Evolutionary conservation across 53 echinoderm and acorn worm species (phyloP), one percentile per base, ranked within the genome.

Genomic region (Paracentrotus lividus): DNA sequence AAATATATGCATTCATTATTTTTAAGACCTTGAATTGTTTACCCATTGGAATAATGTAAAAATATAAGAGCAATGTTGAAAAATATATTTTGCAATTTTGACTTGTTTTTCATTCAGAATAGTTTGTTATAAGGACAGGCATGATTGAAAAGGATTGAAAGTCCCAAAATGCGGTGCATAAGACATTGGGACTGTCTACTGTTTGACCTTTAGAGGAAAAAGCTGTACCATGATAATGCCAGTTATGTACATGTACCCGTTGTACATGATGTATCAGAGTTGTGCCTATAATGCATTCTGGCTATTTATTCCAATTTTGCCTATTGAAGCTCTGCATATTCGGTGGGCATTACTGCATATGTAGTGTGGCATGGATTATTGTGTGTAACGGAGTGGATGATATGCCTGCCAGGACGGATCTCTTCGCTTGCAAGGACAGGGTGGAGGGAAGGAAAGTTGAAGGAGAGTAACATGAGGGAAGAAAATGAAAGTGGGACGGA

Each of bases 321-420:
- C 86, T 86, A 86, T 86, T 86, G 86, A 86, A 26, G 86, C 56
- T 54, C 55, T 54, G 86, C 56, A 56, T 86, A 53, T 86, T 86
- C 54, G 56, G 34, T 86, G 86, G 86, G 86, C 56, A 86, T 53
- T 86, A 86, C 86, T 56, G 86, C 56, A 86, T 86, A 86, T 86
- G 55, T 36, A 34, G 89, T 24, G 31, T 38, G 43, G 90, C 49
- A 42, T 69, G 90, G 72, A 90, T 90, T 90, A 90, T 90, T 90
- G 90, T 72, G 90, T 90, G 90, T 90, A 90, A 90, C 90, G 2
- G 72, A 72, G 69, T 89, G 90, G 75, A 90, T 90, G 90, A 90
- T 90, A 24, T 10, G 42, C 23, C 90, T 90, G 90, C 53, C 90
- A 90, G 33, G 72, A 90, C 26, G 72, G 90, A 90, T 90, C 90